A percentile compares a stretch with the other conserved stretches of the same genome.
phyloP scores from a whole-genome alignment of 2,888 invertebrate genomes.

The Hipparchia semele region DNA sequence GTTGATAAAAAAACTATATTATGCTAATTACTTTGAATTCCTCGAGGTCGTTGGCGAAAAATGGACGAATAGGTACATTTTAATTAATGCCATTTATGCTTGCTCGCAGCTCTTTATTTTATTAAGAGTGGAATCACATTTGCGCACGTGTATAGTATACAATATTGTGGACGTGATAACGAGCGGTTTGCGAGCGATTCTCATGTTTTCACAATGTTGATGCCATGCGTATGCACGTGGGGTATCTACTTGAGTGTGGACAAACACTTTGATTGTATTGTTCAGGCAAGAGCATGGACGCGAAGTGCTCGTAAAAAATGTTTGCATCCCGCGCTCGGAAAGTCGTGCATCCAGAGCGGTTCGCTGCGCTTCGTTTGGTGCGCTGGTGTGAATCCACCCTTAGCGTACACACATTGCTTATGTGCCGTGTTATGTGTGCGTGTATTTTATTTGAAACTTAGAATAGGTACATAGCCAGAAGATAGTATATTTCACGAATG shows the following conservation, averaged over 20 bases:
- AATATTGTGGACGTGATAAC: too few relatives aligned
- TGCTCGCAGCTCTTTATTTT: constrained; percentile 16
- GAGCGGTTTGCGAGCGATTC: too few relatives aligned
- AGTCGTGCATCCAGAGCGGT: too few relatives aligned
- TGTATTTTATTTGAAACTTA: constrained; percentile 5
- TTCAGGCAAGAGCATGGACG: too few relatives aligned
- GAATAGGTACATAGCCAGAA: constrained; percentile 5
- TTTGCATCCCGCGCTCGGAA: too few relatives aligned
- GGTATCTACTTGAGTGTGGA: too few relatives aligned
- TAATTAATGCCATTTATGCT: constrained; percentile 7
- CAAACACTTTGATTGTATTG: too few relatives aligned
- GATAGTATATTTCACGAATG: constrained; percentile 12
- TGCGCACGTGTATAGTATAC: too few relatives aligned
- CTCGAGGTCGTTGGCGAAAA: constrained; percentile 11
- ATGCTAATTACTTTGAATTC: not conserved
- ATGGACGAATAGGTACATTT: constrained; percentile 6
- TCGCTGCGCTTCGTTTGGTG: too few relatives aligned
- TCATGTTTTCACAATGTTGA: too few relatives aligned
- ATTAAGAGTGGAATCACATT: not conserved
- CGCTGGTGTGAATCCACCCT: not conserved
- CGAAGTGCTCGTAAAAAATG: too few relatives aligned
- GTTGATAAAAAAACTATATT: not conserved
- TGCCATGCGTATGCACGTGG: too few relatives aligned
- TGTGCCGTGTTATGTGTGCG: constrained; percentile 11
- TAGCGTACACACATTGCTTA: constrained; percentile 13